Percentiles rank a stretch among this genome's conserved stretches.
Conservation (phyloP, 2,797 vertebrate genomes). For the Cyclura pinguis region DNA sequence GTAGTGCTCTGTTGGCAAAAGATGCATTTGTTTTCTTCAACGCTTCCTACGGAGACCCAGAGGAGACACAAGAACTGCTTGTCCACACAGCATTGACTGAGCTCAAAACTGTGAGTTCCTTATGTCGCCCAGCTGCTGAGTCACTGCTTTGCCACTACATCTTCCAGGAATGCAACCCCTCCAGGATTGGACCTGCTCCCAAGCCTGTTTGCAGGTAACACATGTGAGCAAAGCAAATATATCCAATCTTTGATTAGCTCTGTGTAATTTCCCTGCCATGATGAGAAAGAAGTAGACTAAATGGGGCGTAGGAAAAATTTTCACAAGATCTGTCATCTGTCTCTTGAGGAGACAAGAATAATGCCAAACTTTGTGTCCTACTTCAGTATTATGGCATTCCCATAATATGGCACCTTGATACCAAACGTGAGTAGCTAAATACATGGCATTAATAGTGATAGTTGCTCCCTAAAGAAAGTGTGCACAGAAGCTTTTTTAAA, state of each 20-base stretch:
- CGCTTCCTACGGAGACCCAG: slow-evolving; percentile 87
- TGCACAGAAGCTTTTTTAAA: no score
- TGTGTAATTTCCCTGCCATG: not conserved
- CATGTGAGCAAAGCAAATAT: not conserved
- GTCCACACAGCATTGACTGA: slow-evolving; percentile 88
- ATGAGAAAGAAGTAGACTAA: no score
- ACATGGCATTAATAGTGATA: not conserved
- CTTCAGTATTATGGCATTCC: not conserved
- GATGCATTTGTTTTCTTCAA: slow-evolving; percentile 94
- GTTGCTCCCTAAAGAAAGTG: not conserved
- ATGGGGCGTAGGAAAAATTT: no score
- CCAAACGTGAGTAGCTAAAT: not conserved
- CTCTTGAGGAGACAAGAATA: not conserved
- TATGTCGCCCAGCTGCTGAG: slow-evolving; percentile 87
- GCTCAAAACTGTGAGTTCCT: slow-evolving; percentile 84
- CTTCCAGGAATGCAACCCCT: slow-evolving; percentile 92
- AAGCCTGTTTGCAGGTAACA: slow-evolving; percentile 94
- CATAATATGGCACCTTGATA: not conserved
- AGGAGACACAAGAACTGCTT: slow-evolving; percentile 91
- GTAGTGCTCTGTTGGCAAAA: slow-evolving; percentile 80
- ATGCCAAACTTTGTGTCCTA: not conserved
- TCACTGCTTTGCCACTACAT: slow-evolving; percentile 90
- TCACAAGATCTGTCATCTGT: not conserved
- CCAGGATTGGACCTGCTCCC: slow-evolving; percentile 85
- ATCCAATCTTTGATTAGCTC: not conserved